phyloP scores from a whole-genome alignment of 2,797 vertebrate species.

The Sparus aurata region DNA sequence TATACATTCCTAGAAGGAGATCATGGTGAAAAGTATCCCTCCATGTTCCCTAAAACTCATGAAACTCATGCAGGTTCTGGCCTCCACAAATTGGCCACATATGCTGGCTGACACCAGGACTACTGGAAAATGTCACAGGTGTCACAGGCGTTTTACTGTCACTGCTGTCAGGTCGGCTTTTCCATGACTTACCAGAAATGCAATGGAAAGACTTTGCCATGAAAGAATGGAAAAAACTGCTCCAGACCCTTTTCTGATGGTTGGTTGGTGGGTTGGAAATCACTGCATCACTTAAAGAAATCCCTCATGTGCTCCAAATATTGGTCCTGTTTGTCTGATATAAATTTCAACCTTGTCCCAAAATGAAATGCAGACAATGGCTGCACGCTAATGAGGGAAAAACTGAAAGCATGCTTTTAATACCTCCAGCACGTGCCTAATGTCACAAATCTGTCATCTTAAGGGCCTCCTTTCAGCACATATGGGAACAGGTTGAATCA shows the following conservation, averaged over 20 bases:
- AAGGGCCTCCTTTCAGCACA: slow-evolving; percentile 49
- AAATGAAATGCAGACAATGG: slow-evolving; percentile 63
- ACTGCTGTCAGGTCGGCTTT: slow-evolving; percentile 77
- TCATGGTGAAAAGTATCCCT: slow-evolving; percentile 43
- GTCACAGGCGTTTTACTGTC: slow-evolving; percentile 80
- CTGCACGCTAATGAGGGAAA: slow-evolving; percentile 71
- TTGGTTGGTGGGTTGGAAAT: slow-evolving; percentile 69
- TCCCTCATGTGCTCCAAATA: slow-evolving; percentile 59
- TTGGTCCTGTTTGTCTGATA: slow-evolving; percentile 65
- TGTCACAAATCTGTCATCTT: slow-evolving; percentile 60
- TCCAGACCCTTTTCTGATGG: slow-evolving; percentile 62
- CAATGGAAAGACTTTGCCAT: slow-evolving; percentile 80
- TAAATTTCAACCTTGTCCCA: slow-evolving; percentile 57
- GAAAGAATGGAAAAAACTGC: slow-evolving; percentile 78
- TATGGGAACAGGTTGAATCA: slow-evolving; percentile 47
- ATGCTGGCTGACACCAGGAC: slow-evolving; percentile 74
- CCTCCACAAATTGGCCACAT: slow-evolving; percentile 69
- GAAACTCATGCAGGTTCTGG: slow-evolving; percentile 46
- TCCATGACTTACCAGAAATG: slow-evolving; percentile 79
- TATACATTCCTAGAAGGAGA: slow-evolving; percentile 25
- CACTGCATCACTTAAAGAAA: slow-evolving; percentile 59
- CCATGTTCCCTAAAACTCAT: slow-evolving; percentile 66
- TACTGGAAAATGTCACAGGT: slow-evolving; percentile 86
- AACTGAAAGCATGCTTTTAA: slow-evolving; percentile 67
- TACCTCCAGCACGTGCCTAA: slow-evolving; percentile 56